phyloP scores from a whole-genome alignment of 2,113 vertebrate genomes.

The Boulengeromyrus knoepffleri region DNA sequence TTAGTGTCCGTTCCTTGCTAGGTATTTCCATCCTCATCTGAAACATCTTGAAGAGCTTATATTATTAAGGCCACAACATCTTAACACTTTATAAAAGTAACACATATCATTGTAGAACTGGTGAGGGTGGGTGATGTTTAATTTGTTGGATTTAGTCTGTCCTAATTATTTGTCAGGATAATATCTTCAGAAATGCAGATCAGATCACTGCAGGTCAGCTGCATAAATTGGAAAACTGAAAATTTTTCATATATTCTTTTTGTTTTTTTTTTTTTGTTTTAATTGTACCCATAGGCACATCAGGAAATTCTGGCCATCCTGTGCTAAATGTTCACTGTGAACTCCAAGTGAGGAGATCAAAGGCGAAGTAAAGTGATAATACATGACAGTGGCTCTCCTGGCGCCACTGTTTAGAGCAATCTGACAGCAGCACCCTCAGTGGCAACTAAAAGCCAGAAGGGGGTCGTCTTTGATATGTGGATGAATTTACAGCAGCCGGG shows the following conservation, averaged over 20 bases:
- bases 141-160: not conserved
- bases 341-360: not conserved
- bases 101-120: not conserved
- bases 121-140: not conserved
- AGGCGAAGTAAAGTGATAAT: not conserved
- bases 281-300: not conserved
- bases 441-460: not conserved
- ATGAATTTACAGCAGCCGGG: not conserved
- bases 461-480: not conserved
- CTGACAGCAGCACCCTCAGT: not conserved
- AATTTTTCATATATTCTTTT: not conserved
- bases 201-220: not conserved
- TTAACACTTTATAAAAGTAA: not conserved
- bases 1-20: not conserved
- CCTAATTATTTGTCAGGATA: not conserved
- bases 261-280: not conserved
- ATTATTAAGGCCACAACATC: not conserved
- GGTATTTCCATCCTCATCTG: not conserved
- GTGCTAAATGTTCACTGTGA: not conserved
- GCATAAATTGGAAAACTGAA: not conserved
- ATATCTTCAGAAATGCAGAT: not conserved
- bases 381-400: not conserved
- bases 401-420: not conserved
- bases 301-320: not conserved
- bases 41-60: not conserved